phyloP scores from a whole-genome alignment of 2,797 vertebrate species.

The Rhabdophis nuchalis region DNA sequence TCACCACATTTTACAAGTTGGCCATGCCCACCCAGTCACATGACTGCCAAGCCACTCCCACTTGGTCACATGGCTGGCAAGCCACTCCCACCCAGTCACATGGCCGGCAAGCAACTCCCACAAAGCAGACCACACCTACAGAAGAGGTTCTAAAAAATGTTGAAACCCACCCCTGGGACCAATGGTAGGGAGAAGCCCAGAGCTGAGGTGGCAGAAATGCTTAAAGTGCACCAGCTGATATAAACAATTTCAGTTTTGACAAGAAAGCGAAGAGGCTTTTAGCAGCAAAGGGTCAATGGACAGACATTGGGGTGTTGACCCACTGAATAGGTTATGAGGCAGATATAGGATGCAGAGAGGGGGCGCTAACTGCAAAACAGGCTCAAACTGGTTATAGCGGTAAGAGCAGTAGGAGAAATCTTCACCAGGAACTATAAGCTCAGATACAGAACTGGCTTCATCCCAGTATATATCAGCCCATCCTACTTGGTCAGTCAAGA shows the following conservation, averaged over 20 bases:
- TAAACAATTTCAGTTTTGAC: background rate
- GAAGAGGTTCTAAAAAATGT: too few species aligned
- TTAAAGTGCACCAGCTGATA: background rate
- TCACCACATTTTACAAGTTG: too few species aligned
- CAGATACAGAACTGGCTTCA: background rate
- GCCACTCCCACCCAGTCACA: too few species aligned
- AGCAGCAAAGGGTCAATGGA: background rate
- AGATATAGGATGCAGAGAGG: background rate
- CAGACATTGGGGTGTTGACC: background rate
- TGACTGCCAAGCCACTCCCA: too few species aligned
- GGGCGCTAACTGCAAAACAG: background rate
- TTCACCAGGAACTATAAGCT: background rate
- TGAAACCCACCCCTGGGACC: too few species aligned
- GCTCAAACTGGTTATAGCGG: background rate
- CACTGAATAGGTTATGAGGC: background rate
- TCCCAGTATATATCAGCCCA: fast-evolving
- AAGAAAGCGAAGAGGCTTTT: background rate
- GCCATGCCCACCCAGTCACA: too few species aligned
- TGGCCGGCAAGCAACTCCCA: too few species aligned
- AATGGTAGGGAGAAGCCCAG: background rate
- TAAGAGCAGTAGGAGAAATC: background rate
- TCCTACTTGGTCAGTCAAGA: background rate
- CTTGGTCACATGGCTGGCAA: too few species aligned
- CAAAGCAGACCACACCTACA: too few species aligned
- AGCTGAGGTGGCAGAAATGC: background rate